Percentiles rank a stretch among this genome's conserved stretches.
phyloP scores from a whole-genome alignment of 2,888 invertebrate genomes.

The Noctua comes region DNA sequence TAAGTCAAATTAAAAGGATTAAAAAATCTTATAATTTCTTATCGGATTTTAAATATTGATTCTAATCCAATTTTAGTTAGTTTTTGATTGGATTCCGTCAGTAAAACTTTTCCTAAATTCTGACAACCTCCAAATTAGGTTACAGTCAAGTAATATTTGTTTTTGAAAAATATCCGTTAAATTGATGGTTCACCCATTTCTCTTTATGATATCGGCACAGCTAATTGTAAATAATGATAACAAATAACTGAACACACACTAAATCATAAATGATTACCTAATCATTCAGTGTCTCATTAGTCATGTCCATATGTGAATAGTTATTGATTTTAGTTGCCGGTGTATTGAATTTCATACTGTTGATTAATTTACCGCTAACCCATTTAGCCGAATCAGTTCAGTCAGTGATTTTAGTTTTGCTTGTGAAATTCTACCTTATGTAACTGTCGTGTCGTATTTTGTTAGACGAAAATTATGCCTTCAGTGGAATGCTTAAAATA shows the following conservation, averaged over 20 bases:
- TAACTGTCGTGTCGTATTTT: background rate
- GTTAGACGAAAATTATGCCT: background rate
- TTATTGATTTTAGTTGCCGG: slow-evolving; percentile 53
- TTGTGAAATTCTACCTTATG: background rate
- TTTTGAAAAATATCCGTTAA: background rate
- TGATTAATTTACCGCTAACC: slow-evolving; percentile 24
- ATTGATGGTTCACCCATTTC: background rate
- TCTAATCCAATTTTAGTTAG: background rate
- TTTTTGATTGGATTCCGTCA: slow-evolving; percentile 16
- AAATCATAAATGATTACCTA: slow-evolving; percentile 44
- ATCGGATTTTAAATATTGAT: background rate
- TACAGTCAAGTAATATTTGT: background rate
- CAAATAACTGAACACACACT: background rate
- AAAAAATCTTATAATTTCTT: background rate
- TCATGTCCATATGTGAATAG: slow-evolving; percentile 20
- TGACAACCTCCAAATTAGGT: slow-evolving; percentile 19
- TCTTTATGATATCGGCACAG: background rate
- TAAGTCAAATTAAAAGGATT: background rate
- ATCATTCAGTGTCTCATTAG: slow-evolving; percentile 54
- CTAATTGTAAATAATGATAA: slow-evolving; percentile 9
- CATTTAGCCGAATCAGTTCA: slow-evolving; percentile 15
- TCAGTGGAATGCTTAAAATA: background rate
- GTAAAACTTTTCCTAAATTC: slow-evolving; percentile 13
- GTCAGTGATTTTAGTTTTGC: slow-evolving; percentile 3
- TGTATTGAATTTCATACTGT: slow-evolving; percentile 42